These are phyloP conservation scores for Gymnopithys bicolor DNA, from an alignment of 2,797 vertebrate genomes.

Conservation along the genomic window DNA sequence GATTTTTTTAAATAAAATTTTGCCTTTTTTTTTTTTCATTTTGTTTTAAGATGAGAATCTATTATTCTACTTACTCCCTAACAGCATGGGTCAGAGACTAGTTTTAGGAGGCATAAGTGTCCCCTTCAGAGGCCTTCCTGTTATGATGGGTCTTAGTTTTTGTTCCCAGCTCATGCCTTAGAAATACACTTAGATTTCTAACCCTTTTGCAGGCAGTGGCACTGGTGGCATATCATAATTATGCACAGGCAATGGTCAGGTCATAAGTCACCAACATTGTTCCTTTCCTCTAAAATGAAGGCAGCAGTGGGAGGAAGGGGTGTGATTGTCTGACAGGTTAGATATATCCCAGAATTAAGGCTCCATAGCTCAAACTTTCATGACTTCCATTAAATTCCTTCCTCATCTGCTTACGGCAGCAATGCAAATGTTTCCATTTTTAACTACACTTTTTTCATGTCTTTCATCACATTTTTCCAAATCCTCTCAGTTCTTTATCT, in stretches of 20 bases:
- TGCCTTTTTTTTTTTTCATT: neutral
- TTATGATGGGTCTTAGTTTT: neutral
- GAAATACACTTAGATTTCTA: neutral
- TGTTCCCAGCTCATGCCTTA: neutral
- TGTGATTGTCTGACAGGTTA: neutral
- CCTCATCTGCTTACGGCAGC: neutral
- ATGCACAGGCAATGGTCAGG: neutral
- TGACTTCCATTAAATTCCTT: neutral
- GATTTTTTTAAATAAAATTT: neutral
- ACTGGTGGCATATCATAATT: neutral
- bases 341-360: neutral
- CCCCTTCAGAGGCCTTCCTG: neutral
- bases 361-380: neutral
- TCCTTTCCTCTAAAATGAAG: neutral
- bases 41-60: neutral
- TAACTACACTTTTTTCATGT: neutral
- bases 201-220: neutral
- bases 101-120: neutral
- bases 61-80: neutral
- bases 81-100: neutral
- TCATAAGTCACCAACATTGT: neutral
- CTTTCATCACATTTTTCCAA: neutral
- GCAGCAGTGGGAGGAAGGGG: neutral
- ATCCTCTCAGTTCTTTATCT: neutral
- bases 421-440: neutral